phyloP scores from a whole-genome alignment of 2,888 invertebrate species.

The Nesidiocoris tenuis region DNA sequence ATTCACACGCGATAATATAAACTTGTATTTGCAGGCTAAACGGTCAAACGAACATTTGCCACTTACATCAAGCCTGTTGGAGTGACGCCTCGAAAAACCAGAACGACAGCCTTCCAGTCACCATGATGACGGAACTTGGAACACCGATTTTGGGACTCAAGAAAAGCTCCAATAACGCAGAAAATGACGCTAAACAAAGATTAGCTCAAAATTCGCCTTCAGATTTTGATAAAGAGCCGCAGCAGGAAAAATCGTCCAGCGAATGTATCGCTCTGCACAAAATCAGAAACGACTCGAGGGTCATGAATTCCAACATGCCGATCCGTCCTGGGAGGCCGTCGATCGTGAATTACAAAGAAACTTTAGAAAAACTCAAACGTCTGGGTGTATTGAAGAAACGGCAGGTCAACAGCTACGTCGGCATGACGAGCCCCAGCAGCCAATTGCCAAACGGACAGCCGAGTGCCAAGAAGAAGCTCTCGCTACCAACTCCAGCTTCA shows the following conservation, averaged over 20 bases:
- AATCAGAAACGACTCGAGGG: background rate
- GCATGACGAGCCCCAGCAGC: conserved; percentile 2
- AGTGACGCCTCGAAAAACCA: background rate
- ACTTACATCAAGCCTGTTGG: background rate
- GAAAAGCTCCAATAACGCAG: background rate
- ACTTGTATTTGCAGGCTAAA: too few relatives aligned
- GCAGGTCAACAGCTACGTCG: background rate
- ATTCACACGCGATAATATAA: too few relatives aligned
- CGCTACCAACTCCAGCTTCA: background rate
- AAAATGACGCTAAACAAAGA: background rate
- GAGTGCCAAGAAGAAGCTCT: background rate
- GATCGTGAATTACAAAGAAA: conserved; percentile 3
- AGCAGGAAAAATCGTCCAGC: background rate
- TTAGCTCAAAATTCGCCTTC: too few relatives aligned
- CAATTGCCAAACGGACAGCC: background rate
- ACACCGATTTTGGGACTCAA: background rate
- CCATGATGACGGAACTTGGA: background rate
- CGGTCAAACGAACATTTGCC: too few relatives aligned
- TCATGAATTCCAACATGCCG: background rate
- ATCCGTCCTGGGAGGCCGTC: background rate
- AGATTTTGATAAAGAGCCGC: background rate
- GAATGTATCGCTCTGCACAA: background rate
- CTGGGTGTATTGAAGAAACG: background rate
- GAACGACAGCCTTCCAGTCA: background rate
- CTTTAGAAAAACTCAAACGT: background rate